Conservation (phyloP, 2,797 vertebrate genomes). For the Enteromius paludinosus region DNA sequence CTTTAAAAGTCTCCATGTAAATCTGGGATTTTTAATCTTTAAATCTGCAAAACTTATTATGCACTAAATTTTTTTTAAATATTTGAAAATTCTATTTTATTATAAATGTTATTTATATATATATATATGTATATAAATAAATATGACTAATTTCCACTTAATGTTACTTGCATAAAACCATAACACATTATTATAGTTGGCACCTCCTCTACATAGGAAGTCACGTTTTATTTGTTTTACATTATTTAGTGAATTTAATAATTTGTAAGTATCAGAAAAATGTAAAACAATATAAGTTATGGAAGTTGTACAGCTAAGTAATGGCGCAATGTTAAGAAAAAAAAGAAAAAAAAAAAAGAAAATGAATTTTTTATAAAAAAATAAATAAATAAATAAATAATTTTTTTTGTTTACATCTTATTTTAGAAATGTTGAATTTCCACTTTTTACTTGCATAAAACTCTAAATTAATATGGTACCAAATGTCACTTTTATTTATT, state of each 20-base stretch:
- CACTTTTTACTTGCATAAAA: not conserved
- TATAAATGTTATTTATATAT: no score
- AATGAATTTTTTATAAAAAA: no score
- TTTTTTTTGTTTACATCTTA: not conserved
- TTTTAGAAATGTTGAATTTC: not conserved
- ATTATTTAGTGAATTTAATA: not conserved
- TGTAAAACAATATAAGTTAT: not conserved
- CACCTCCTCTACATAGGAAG: not conserved
- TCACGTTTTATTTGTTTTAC: not conserved
- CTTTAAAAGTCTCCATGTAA: not conserved
- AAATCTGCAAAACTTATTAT: no score
- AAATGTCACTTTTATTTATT: not conserved
- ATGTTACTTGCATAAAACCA: not conserved
- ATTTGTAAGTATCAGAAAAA: not conserved
- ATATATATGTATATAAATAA: no score
- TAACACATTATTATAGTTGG: not conserved
- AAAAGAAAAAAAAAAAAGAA: no score
- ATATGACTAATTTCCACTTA: not conserved
- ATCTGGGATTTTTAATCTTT: not conserved
- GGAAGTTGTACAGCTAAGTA: not conserved
- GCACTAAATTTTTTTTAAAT: not conserved
- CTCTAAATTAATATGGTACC: not conserved
- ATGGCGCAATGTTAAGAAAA: not conserved
- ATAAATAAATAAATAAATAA: no score
- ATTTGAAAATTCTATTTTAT: not conserved